Evolutionary conservation across 2,113 vertebrate genomes (phyloP), one percentile per base, ranked within the genome.

Genomic region (Camelus bactrianus): DNA sequence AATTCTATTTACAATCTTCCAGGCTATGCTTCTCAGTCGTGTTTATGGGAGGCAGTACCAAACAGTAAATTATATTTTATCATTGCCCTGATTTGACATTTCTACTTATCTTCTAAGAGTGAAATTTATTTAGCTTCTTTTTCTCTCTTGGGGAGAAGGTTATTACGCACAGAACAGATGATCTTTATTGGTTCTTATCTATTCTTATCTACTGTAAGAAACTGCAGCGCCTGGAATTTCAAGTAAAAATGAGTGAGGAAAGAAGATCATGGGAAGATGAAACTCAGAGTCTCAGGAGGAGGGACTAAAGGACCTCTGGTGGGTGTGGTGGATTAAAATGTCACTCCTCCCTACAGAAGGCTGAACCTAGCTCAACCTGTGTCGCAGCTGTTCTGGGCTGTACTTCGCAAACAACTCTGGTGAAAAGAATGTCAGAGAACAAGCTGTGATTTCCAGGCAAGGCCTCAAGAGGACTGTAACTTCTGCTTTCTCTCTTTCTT

Each of bases 71-170:
- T 80, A n/a, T 58, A 64, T 62, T 92, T 94, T 69, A 67, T 83
- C 42, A 72, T 60, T 72, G 12, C 30, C 38, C 65, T 30, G 3
- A 79, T 58, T 65, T 95, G 82, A 89, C n/a, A 77, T 89, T 50
- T 95, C 17, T 95, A 38, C 69, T 94, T 96, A 83, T 50, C n/a
- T 95, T 89, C 38, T 60, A 69, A 95, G 95, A 95, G 69, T 65
- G 35, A 95, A 93, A 83, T 76, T 92, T 92, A 92, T 64, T 89
- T 96, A 76, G 35, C 58, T 69, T 92, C 6, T 88, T 95, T 79
- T 38, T 87, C 6, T 92, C 20, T 65, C 50, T 87, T 75, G 87
- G 30, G 58, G 42, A 93, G 88, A 90, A 93, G 70, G 38, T 91
- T 75, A 70, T 76, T 95, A 91, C 76, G 20, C n/a, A 35, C n/a